Percentiles rank a stretch among this genome's conserved stretches.
Evolutionary conservation across 2,888 invertebrate genomes (phyloP).

Genomic region (Volucella inanis): DNA sequence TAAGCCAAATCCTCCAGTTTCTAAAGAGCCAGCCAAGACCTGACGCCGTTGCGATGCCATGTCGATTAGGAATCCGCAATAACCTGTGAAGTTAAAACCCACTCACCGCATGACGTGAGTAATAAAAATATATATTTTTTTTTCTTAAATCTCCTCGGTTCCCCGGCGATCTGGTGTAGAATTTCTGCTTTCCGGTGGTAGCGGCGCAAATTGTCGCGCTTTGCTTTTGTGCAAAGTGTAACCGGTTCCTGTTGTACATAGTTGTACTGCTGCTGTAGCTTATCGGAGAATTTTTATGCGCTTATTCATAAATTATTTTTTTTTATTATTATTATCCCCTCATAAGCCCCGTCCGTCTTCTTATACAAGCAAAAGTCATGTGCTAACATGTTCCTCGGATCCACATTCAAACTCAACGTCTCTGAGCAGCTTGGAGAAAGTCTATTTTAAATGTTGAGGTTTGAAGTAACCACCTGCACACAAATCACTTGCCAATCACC

Average conservation of each 20-base stretch:
- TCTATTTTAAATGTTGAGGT: too few species aligned
- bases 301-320: conserved; percentile 72
- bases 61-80: neutral
- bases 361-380: conserved; percentile 6
- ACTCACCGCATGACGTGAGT: conserved; percentile 58
- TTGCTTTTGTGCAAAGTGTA: conserved; percentile 32
- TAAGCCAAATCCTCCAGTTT: too few species aligned
- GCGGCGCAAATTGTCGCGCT: conserved; percentile 20
- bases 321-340: conserved; percentile 22
- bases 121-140: conserved; percentile 53
- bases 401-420: too few species aligned
- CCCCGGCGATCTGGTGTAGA: too few species aligned
- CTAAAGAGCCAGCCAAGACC: too few species aligned
- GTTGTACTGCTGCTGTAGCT: conserved; percentile 1
- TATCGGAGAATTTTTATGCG: conserved; percentile 72
- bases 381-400: conserved; percentile 57
- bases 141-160: too few species aligned
- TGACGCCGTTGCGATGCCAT: too few species aligned
- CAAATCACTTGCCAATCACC: conserved; percentile 62
- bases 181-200: neutral
- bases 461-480: conserved; percentile 12
- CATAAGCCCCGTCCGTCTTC: too few species aligned
- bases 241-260: too few species aligned
- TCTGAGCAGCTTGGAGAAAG: too few species aligned
- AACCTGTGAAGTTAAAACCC: conserved; percentile 44